Evolutionary conservation across 2,113 vertebrate species (phyloP), one percentile per base, ranked within the genome.

Genomic region (Lepus timidus): DNA sequence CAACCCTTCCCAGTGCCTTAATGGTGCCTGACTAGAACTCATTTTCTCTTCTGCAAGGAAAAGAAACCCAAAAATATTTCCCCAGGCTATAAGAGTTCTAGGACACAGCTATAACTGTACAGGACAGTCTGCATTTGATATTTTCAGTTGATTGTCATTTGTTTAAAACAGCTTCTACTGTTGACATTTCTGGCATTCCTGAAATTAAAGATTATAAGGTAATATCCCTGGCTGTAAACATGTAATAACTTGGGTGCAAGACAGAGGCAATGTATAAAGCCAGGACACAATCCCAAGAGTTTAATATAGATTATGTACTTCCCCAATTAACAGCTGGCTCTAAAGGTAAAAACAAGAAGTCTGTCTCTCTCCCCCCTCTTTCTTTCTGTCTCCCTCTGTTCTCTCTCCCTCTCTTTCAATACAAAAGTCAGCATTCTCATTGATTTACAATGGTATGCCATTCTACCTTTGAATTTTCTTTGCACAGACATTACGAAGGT

Each of bases 121-220:
- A 78, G 85, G 39, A 44, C 9, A 49, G 17, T 82, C 85, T 25
- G 20, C 29, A 33, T 71, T 93, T 91, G 58, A 71, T 55, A 61
- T 61, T 83, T 91, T 89, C 39, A 61, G 44, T 39, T 29, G 89
- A 82, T 82, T 91, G 51, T 16, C 55, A 29, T 89, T 64, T 93
- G 68, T 64, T 75, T 68, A 62, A 64, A 84, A 75, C 51, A 76
- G 39, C 20, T 88, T 49, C 44, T 71, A 61, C 19, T 64, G 33
- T 19, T 52, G 80, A 70, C 6, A 62, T 84, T 49, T 25, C 80
- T 86, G 51, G 0, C 31, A 91, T 61, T 96, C 76, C 68, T 74
- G 64, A 82, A 85, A 75, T 79, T 82, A 88, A 88, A 68, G 67
- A 88, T 62, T 94, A 78, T n/a, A 86, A 88, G 89, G 80, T 62